Conservation (phyloP, 2,888 invertebrate species). For the Limnephilus rhombicus region DNA sequence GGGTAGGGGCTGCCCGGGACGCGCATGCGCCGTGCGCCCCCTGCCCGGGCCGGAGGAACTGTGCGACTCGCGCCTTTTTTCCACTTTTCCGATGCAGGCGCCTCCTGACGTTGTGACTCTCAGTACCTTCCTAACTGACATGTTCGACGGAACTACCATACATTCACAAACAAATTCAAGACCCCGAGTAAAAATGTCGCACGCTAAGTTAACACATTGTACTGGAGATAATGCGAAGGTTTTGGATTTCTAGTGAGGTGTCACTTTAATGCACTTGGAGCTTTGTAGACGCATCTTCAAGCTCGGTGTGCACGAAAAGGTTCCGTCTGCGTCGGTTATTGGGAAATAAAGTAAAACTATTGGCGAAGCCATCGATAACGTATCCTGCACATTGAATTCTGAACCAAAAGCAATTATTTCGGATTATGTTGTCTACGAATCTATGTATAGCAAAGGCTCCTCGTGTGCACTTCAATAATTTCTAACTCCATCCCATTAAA, state of each 20-base stretch:
- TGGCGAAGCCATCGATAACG: background rate
- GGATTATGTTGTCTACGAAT: background rate
- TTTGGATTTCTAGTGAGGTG: background rate
- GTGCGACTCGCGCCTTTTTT: slow-evolving; percentile 16
- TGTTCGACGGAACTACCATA: background rate
- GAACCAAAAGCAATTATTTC: background rate
- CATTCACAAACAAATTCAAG: background rate
- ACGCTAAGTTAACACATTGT: background rate
- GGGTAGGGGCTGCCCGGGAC: slow-evolving; percentile 42
- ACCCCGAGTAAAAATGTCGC: background rate
- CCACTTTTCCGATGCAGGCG: slow-evolving; percentile 23
- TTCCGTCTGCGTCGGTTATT: background rate
- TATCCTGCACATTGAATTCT: background rate
- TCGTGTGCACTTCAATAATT: too few species aligned
- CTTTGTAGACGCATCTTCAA: background rate
- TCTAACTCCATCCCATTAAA: too few species aligned
- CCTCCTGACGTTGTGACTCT: background rate
- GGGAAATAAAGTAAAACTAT: background rate
- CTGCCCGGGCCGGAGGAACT: slow-evolving; percentile 34
- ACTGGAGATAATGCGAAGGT: background rate
- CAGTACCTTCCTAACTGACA: background rate
- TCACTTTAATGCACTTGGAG: background rate
- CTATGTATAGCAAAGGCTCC: too few species aligned
- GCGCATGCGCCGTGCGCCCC: slow-evolving; percentile 48
- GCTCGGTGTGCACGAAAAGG: background rate